phyloP scores from a whole-genome alignment of 2,888 invertebrate genomes.

The Harpalus rubripes region DNA sequence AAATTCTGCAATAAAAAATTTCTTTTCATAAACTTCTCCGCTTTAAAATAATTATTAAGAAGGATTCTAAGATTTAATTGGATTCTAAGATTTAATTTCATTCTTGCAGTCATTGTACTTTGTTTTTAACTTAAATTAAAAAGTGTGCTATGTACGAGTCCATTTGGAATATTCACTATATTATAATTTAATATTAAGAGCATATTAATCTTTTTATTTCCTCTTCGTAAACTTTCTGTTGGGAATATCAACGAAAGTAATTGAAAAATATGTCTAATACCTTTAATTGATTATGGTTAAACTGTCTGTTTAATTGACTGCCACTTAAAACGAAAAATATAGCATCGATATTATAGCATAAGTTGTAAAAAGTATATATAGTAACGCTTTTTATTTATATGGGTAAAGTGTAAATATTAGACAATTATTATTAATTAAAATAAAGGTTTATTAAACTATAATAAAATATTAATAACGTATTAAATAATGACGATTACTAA shows the following conservation, averaged over 20 bases:
- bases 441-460: no score
- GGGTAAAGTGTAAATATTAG: no score
- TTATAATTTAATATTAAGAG: slow-evolving; percentile 4
- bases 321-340: no score
- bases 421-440: no score
- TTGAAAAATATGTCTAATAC: no score
- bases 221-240: not conserved
- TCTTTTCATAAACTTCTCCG: not conserved
- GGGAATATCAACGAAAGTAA: not conserved
- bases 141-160: not conserved
- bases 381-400: no score
- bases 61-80: not conserved
- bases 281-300: no score
- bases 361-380: no score
- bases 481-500: no score
- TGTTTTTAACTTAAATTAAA: not conserved
- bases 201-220: not conserved
- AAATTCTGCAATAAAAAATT: slow-evolving; percentile 18
- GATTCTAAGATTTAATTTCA: not conserved
- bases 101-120: not conserved
- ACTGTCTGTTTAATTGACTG: no score
- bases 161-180: not conserved
- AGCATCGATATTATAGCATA: no score
- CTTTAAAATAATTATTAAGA: slow-evolving; percentile 6
- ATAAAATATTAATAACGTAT: no score